Evolutionary conservation across 2,113 vertebrate genomes (phyloP).

Genomic region (Atrichornis clamosus): DNA sequence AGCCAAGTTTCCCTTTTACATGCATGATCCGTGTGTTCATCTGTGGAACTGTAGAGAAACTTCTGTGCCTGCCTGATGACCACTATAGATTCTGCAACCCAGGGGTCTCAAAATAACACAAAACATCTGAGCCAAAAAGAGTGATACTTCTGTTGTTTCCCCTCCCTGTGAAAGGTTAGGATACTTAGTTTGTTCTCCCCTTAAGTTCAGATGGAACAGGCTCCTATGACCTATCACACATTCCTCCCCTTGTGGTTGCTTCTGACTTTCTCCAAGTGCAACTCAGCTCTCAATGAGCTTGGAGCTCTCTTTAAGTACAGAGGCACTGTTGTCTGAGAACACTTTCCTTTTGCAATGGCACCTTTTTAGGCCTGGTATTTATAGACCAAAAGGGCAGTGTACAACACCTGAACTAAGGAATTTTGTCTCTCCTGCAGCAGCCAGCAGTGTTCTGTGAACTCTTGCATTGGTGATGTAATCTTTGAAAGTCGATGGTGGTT

Average conservation of each 20-base stretch:
- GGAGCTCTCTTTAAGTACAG: not conserved
- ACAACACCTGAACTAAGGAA: not conserved
- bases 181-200: not conserved
- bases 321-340: not conserved
- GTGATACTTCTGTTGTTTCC: fast-evolving
- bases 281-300: not conserved
- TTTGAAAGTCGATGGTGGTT: not conserved
- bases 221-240: not conserved
- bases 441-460: not conserved
- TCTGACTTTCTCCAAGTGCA: not conserved
- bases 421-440: not conserved
- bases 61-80: not conserved
- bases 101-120: not conserved
- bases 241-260: not conserved
- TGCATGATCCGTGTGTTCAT: not conserved
- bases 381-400: not conserved
- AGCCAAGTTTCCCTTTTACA: not conserved
- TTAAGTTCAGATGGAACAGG: not conserved
- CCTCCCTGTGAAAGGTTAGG: not conserved
- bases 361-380: not conserved
- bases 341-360: not conserved
- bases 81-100: not conserved
- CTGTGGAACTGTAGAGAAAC: not conserved
- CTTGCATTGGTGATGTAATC: not conserved
- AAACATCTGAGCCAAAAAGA: not conserved